Conservation (phyloP, 1,140 invertebrate species). For the Odontomachus brunneus region DNA sequence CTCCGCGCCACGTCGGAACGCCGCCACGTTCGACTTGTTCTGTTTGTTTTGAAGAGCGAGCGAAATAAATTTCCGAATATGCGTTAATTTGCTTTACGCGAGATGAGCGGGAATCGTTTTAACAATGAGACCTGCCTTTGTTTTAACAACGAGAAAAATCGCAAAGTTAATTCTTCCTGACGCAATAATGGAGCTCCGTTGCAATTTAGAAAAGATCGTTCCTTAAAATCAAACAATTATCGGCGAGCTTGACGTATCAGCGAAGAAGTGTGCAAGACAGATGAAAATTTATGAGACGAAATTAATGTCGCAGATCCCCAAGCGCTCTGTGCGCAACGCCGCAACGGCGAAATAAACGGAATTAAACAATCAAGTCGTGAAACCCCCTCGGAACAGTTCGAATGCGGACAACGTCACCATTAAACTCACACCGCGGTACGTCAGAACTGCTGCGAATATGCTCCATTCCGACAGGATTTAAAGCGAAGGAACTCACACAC, state of each 20-base stretch:
- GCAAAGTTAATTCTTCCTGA: not conserved
- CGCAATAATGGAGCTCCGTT: not conserved
- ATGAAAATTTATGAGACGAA: not conserved
- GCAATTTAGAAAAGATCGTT: not conserved
- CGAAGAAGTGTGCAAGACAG: not conserved
- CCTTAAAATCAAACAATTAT: not conserved
- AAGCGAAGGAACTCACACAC: not conserved
- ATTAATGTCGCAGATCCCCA: not conserved
- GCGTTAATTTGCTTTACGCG: not conserved
- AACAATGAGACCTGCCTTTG: not conserved
- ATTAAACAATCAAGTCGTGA: slow-evolving; percentile 33
- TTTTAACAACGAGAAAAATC: not conserved
- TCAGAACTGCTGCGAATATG: not conserved
- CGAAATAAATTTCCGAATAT: slow-evolving; percentile 21
- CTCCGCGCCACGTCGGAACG: not conserved
- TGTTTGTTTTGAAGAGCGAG: not conserved
- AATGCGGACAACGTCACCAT: not conserved
- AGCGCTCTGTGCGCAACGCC: not conserved
- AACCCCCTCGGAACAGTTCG: not conserved
- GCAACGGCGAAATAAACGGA: slow-evolving; percentile 7
- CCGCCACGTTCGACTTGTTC: not conserved
- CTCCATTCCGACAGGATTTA: not conserved
- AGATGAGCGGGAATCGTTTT: not conserved
- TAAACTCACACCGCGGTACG: not conserved
- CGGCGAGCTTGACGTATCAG: not conserved